Conservation (phyloP, 2,113 vertebrate species). For the Falcunculus frontatus region DNA sequence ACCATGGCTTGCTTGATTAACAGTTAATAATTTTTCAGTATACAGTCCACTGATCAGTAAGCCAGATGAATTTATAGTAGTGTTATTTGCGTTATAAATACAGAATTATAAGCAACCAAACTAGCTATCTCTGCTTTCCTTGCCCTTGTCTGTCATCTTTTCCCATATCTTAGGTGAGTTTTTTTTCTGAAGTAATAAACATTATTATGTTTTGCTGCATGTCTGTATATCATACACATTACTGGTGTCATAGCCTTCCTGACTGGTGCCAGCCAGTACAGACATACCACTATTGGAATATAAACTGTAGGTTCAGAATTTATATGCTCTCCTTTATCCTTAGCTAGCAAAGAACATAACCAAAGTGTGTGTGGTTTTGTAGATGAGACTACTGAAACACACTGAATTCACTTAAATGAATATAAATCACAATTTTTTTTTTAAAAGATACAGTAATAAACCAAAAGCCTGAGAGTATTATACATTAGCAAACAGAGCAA, state of each 20-base stretch:
- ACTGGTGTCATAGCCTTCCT: neutral
- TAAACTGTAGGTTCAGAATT: neutral
- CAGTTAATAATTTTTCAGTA: neutral
- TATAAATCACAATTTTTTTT: neutral
- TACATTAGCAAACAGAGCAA: neutral
- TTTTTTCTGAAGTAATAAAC: neutral
- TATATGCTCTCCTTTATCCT: neutral
- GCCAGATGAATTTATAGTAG: neutral
- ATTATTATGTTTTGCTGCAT: neutral
- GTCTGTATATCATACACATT: neutral
- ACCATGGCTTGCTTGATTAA: neutral
- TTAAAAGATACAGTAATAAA: neutral
- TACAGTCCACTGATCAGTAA: neutral
- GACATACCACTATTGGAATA: neutral
- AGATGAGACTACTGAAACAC: neutral
- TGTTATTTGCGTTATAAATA: neutral
- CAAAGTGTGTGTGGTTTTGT: neutral
- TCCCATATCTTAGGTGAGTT: neutral
- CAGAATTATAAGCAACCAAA: neutral
- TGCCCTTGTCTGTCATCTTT: neutral
- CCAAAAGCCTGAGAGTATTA: neutral
- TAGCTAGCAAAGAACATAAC: neutral
- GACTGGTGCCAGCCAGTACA: neutral
- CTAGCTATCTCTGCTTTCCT: neutral
- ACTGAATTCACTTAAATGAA: neutral